Base-by-base conservation (phyloP, 1,140 invertebrate species). In the Zaprionus gabonicus region DNA sequence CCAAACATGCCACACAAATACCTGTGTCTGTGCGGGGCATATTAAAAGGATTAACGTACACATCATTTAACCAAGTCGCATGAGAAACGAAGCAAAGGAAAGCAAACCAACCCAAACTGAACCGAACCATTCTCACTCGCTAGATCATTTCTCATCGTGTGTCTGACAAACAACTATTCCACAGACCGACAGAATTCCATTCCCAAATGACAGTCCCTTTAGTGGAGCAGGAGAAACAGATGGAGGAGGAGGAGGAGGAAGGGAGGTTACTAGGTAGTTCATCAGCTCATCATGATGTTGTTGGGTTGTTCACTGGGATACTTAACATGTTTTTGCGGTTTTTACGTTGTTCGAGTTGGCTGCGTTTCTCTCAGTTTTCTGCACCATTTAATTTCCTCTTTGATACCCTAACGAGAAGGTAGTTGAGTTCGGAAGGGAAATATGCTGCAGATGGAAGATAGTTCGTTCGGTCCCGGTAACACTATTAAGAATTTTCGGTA, bases 11-110 rank as follows among this genome's bases (percentile, higher is more conserved):
- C 56, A 34, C 53, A 28, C 23, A 34, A 58, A 34, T 58, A 51
- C 44, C 27, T 34, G 10, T 13, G n/a, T 56, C 23, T 81, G 81
- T 78, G 84, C 72, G 69, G 76, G 81, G 78, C 81, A 81, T 90
- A 78, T 85, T 84, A 82, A 90, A 88, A 81, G 78, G 78, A 90
- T 90, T 88, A 83, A 81, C 83, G 76, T 81, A 85, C 85, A 85
- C 85, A 88, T 88, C 84, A 90, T 90, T 90, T 90, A 88, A 90
- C 85, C 72, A 74, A 74, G 63, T 67, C 62, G 53, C 41, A 46
- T 41, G 59, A 65, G 49, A 36, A 41, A 41, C 38, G 15, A 46
- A 46, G 17, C n/a, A 27, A 23, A 41, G 15, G 15, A 46, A 46
- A 46, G 6, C n/a, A 17, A 31, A 31, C 31, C 31, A 17, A 31